Conservation (phyloP, 2,888 invertebrate species). For the Ennomos quercinarius region DNA sequence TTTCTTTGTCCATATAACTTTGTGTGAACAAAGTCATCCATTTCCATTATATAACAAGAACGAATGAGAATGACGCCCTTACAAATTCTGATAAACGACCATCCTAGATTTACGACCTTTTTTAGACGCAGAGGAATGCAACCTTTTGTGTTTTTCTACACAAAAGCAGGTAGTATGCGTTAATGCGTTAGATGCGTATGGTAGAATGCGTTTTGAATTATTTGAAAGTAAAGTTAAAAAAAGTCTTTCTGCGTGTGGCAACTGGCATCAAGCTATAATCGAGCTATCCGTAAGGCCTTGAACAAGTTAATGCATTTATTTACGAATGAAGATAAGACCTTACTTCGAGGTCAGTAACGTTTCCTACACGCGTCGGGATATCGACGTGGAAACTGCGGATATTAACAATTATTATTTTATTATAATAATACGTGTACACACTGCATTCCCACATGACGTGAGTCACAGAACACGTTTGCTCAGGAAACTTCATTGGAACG, state of each 20-base stretch:
- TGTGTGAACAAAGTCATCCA: slow-evolving; percentile 16
- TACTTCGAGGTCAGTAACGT: slow-evolving; percentile 28
- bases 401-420: slow-evolving; percentile 1
- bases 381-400: slow-evolving; percentile 17
- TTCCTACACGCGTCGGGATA: slow-evolving; percentile 29
- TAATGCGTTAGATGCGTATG: too few relatives aligned
- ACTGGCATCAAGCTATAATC: slow-evolving; percentile 12
- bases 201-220: slow-evolving; percentile 19
- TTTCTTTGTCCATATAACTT: slow-evolving; percentile 10
- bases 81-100: slow-evolving; percentile 30
- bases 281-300: slow-evolving; percentile 29
- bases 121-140: slow-evolving; percentile 20
- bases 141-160: slow-evolving; percentile 21
- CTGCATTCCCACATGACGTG: slow-evolving; percentile 9
- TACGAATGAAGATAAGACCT: slow-evolving; percentile 35
- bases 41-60: slow-evolving; percentile 20
- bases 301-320: slow-evolving; percentile 27
- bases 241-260: slow-evolving; percentile 11
- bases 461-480: slow-evolving; percentile 8
- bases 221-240: slow-evolving; percentile 10
- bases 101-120: slow-evolving; percentile 23
- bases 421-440: neutral
- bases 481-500: neutral
- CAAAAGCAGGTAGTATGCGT: slow-evolving; percentile 32
- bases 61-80: slow-evolving; percentile 19